Evolutionary conservation across 1,140 invertebrate species (phyloP).

Genomic region (Pogonus chalceus): DNA sequence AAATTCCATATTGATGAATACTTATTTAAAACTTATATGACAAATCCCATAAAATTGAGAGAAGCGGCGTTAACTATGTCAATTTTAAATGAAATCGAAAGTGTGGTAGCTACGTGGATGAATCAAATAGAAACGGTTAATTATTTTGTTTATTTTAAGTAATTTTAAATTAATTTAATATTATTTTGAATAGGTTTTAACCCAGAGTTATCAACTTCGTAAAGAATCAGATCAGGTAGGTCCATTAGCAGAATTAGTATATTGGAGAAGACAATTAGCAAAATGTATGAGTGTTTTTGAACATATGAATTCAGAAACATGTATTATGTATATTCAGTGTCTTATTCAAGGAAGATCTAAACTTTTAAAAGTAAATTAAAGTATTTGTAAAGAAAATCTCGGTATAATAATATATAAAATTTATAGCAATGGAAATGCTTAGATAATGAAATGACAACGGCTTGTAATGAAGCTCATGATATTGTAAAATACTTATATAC

Average conservation of each 20-base stretch:
- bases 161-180: neutral
- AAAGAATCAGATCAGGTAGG: constrained; percentile 72
- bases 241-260: constrained; percentile 66
- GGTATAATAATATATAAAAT: too few species aligned
- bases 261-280: constrained; percentile 69
- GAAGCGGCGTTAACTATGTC: constrained; percentile 38
- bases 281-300: constrained; percentile 72
- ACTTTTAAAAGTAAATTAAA: constrained; percentile 50
- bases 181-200: constrained; percentile 40
- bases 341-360: constrained; percentile 56
- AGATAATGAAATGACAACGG: constrained; percentile 58
- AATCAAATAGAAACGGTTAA: constrained; percentile 51
- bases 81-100: constrained; percentile 43
- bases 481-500: constrained; percentile 83
- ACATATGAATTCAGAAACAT: constrained; percentile 56
- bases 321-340: constrained; percentile 54
- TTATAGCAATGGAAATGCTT: constrained; percentile 71
- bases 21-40: constrained; percentile 44
- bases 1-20: constrained; percentile 44
- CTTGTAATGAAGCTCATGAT: constrained; percentile 73
- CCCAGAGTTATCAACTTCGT: constrained; percentile 61
- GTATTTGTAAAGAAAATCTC: too few species aligned
- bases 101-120: constrained; percentile 48
- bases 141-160: neutral
- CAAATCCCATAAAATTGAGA: constrained; percentile 30